These are phyloP conservation scores for Manacus vitellinus DNA, from an alignment of 2,113 vertebrate species.

Conservation along the genomic window DNA sequence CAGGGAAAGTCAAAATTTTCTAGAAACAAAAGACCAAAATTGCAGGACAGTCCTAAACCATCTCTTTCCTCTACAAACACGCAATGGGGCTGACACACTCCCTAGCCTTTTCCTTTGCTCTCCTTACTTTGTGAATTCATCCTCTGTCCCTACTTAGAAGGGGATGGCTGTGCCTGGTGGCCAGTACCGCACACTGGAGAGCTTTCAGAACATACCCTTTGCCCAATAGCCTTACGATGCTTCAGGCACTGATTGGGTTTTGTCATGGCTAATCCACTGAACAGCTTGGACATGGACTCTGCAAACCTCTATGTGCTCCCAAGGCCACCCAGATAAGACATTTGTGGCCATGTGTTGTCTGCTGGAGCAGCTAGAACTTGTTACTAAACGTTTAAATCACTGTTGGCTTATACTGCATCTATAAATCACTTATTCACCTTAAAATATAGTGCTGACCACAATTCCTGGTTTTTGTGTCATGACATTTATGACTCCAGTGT, in stretches of 20 bases:
- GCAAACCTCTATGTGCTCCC: not conserved
- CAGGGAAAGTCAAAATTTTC: not conserved
- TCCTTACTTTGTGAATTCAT: not conserved
- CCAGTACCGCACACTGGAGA: not conserved
- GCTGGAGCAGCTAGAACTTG: not conserved
- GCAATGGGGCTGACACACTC: not conserved
- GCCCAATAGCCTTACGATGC: not conserved
- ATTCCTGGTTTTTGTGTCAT: not conserved
- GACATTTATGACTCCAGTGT: not conserved
- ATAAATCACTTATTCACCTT: not conserved
- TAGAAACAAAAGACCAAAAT: not conserved
- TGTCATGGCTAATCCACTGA: not conserved
- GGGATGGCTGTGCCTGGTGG: not conserved
- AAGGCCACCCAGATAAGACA: not conserved
- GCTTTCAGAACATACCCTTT: rapidly evolving
- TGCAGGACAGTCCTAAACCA: not conserved
- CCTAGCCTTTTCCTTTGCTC: not conserved
- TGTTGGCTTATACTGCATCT: not conserved
- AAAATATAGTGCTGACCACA: not conserved
- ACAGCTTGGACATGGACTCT: rapidly evolving
- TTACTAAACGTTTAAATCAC: not conserved
- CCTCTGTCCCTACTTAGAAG: not conserved
- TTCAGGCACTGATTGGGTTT: rapidly evolving
- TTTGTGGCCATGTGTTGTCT: rapidly evolving
- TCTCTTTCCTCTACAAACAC: not conserved